phyloP scores from a whole-genome alignment of 1,140 invertebrate genomes.

The Drosophila mauritiana region DNA sequence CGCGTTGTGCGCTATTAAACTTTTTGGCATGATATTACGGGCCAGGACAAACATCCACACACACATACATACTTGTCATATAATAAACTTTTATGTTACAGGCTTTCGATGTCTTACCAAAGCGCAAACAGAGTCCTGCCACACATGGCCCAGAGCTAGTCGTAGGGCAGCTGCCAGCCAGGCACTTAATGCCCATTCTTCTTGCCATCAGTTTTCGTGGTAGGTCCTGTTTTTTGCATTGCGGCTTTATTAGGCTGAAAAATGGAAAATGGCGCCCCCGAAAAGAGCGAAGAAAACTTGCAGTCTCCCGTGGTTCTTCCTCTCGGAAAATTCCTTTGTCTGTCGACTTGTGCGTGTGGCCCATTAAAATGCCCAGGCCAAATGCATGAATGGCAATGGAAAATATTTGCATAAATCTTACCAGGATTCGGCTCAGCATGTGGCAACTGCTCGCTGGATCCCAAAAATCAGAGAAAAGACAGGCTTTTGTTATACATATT shows the following conservation, averaged over 20 bases:
- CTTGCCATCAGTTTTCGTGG: constrained; percentile 35
- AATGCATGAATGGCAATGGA: constrained; percentile 71
- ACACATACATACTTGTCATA: constrained; percentile 67
- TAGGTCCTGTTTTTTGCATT: constrained; percentile 44
- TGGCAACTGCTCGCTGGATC: background rate
- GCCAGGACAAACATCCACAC: constrained; percentile 12
- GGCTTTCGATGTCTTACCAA: constrained; percentile 72
- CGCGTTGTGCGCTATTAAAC: constrained; percentile 78
- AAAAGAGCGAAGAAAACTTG: constrained; percentile 48
- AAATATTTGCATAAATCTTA: constrained; percentile 82
- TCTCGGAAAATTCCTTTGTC: constrained; percentile 27
- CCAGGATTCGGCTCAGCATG: constrained; percentile 43
- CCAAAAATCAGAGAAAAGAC: constrained; percentile 21
- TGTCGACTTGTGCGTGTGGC: constrained; percentile 46
- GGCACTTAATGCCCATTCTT: constrained; percentile 65
- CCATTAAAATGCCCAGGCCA: constrained; percentile 70
- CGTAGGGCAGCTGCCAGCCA: constrained; percentile 33
- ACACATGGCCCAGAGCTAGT: constrained; percentile 56
- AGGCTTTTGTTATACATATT: constrained; percentile 46
- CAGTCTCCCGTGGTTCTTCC: constrained; percentile 29
- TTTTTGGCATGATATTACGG: constrained; percentile 76
- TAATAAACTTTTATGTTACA: constrained; percentile 82
- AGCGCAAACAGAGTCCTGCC: constrained; percentile 40
- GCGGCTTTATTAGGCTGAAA: constrained; percentile 80
- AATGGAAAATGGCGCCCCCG: constrained; percentile 64